Evolutionary conservation across 2,797 vertebrate species (phyloP), one percentile per base, ranked within the genome.

Genomic region (Phoeniculus purpureus): DNA sequence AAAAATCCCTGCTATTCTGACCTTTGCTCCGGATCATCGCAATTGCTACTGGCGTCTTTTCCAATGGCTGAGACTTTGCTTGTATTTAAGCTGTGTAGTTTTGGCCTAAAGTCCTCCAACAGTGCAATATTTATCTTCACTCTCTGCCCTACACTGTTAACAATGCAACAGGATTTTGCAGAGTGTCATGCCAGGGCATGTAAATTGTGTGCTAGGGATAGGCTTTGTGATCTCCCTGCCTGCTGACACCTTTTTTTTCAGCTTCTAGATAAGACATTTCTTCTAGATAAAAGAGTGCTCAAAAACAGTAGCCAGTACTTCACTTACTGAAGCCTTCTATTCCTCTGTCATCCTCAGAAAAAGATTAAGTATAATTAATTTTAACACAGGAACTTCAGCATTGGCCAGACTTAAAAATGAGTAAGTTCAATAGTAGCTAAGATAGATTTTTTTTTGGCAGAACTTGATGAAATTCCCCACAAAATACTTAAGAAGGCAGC

Each of bases 401-500:
- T 23, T 90, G 47, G 37, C 20, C 61, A 77, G 65, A 74, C 7
- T 74, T 72, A 47, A 37, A 89, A 65, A 87, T 82, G 37, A 87
- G 31, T n/a, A 61, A 91, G 43, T 71, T 77, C 56, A 91, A 64
- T 47, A 71, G n/a, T 67, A 77, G 68, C 58, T 71, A 67, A 81
- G 50, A 84, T 18, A 83, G 81, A 83, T 56, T 86, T 79, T 6
- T 6, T 94, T 94, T 85, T 82, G 75, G 78, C 68, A 87, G 92
- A 80, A 80, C 54, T 51, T 90, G 68, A 93, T 92, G 22, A 65
- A 92, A 85, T 82, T 80, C 73, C 68, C 59, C 76, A 37, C 34
- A 75, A 74, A 87, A 87, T 83, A 75, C 62, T 92, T 82, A 56
- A 87, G 61, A 65, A 82, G 56, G 66, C 89, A 92, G 66, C 62